These are phyloP conservation scores for Strigamia crassipes DNA, from an alignment of 2,888 invertebrate genomes.

Conservation along the genomic window DNA sequence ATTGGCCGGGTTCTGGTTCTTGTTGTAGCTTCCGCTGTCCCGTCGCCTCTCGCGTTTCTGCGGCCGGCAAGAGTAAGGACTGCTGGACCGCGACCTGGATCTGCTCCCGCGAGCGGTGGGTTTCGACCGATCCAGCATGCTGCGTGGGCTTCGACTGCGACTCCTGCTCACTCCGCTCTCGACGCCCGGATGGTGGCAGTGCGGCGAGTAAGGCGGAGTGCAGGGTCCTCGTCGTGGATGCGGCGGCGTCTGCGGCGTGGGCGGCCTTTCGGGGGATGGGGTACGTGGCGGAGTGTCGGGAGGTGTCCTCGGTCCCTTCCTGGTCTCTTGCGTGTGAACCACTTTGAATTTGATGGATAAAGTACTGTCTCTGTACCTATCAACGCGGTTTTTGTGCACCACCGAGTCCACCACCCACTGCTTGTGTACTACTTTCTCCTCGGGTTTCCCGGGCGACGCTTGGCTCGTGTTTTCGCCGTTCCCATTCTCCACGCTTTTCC, in stretches of 20 bases:
- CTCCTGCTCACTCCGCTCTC: constrained; percentile 23
- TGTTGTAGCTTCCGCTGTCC: constrained; percentile 33
- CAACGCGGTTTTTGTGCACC: constrained; percentile 46
- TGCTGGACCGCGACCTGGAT: background rate
- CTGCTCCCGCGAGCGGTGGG: background rate
- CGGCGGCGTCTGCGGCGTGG: constrained; percentile 46
- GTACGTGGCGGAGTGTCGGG: constrained; percentile 54
- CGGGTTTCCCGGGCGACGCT: constrained; percentile 3
- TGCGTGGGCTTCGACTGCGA: constrained; percentile 45
- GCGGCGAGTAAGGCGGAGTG: constrained; percentile 46
- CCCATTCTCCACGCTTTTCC: constrained; percentile 47
- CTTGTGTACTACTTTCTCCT: constrained; percentile 47
- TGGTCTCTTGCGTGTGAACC: constrained; percentile 37
- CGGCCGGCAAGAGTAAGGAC: background rate
- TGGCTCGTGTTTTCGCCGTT: constrained; percentile 24
- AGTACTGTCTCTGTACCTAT: constrained; percentile 48
- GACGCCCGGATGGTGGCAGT: background rate
- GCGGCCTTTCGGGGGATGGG: constrained; percentile 50
- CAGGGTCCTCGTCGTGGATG: constrained; percentile 43
- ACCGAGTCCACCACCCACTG: constrained; percentile 50
- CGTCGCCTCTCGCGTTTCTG: background rate
- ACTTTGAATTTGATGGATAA: constrained; percentile 51
- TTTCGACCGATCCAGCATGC: background rate
- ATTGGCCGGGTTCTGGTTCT: background rate
- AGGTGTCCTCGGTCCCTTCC: constrained; percentile 52